Base-by-base conservation (phyloP, 2,888 invertebrate species). In the Catocala nupta region DNA sequence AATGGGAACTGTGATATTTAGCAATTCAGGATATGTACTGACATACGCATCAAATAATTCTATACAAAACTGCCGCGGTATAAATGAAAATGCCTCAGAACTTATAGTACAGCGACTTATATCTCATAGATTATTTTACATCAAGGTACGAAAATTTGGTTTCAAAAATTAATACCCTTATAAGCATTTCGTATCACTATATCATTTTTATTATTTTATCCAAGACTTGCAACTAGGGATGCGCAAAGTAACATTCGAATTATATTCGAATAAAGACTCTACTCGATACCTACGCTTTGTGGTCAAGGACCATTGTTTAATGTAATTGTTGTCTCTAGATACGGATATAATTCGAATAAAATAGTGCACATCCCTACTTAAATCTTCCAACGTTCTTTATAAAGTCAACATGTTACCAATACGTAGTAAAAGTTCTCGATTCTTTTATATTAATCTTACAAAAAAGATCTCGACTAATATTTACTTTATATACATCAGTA, bases 401-500 rank as follows among this genome's bases (percentile, higher is more conserved):
- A 52, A 36, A 42, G 39, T 42, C 52, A 44, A 53, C 36, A 25
- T 66, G 65, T 61, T 43, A 34, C 43, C 43, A 64, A 61, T 71
- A 75, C 67, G 68, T 64, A 71, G 64, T 65, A 65, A 71, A 71
- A 72, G 69, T 71, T 71, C 70, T 59, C 47, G 63, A 69, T 63
- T 67, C 59, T 63, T 70, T 68, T 54, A 56, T 65, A 68, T 63
- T 68, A 73, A 63, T 70, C 67, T 76, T 81, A 82, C 70, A 77
- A 80, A 82, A 81, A 71, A 73, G 79, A 79, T 70, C 68, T 73
- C 65, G 77, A 74, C 77, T 82, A 81, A 76, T 59, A 56, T 79
- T 78, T 79, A 82, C 71, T 81, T 77, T 81, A 88, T 88, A 81
- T 88, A 88, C 87, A 88, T 78, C 72, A 79, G 77, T 80, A 81